Evolutionary conservation across 92 coral and sea anemone genomes (phyloP), one percentile per base, ranked within the genome.

Genomic region (Ricordea florida): DNA sequence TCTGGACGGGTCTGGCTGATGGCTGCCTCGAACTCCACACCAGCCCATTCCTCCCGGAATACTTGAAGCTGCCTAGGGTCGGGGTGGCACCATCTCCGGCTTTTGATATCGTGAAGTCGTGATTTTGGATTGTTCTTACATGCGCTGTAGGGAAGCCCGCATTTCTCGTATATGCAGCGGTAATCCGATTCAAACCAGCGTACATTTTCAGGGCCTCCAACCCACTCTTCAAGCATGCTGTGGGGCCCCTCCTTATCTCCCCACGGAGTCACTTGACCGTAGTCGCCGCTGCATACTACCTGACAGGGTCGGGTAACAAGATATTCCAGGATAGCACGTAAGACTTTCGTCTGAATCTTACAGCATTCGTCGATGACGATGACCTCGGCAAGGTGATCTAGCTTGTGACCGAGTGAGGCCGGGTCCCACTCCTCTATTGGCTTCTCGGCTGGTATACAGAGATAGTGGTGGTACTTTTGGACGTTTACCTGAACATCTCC

Each of bases 381-480:
- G 0, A 73, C 80, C 27, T 73, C 80, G 3, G 82, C 64, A 6
- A 75, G 36, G 63, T 31, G 1, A 26, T 49, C 62, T 10, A 75
- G 73, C 3, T 62, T 32, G 13, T 62, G 73, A 6, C 82, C 74
- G n/a, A 76, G 65, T 1, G 62, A 15, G 10, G 37, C 1, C 49
- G 74, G 82, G 41, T 76, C 82, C 82, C 82, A 76, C 2, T 76
- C 74, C 52, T 63, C 51, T 9, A 63, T 76, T 10, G 82, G 74
- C 62, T 76, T 76, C 10, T n/a, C 26, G 62, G 63, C 16, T n/a
- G 57, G 2, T 20, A 75, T 75, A 40, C 74, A 62, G 13, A 75
- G 63, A 37, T 75, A 75, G 74, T 60, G 74, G 11, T 75, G 48
- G 52, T 25, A 14, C 36, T 66, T 72, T 69, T 72, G 69, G n/a